phyloP scores from a whole-genome alignment of 1,140 invertebrate genomes.

The Bombus pascuorum region DNA sequence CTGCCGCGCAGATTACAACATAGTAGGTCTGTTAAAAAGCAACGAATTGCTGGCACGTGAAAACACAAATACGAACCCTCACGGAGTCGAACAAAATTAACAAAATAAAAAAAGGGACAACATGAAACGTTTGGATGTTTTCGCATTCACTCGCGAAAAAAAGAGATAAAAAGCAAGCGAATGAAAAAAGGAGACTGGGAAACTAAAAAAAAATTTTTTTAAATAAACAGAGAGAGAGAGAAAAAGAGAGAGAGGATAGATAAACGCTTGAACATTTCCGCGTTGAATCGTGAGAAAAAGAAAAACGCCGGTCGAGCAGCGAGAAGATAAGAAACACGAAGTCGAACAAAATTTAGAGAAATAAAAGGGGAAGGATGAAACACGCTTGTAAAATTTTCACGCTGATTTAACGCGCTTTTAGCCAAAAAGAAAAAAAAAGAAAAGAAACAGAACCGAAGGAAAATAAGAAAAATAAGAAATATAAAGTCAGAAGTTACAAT shows the following conservation, averaged over 20 bases:
- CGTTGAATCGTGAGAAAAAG: neutral
- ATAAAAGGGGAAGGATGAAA: too few species aligned
- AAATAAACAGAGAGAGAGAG: neutral
- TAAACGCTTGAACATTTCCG: neutral
- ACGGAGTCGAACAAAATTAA: neutral
- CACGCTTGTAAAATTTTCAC: too few species aligned
- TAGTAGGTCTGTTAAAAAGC: neutral
- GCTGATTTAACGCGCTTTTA: too few species aligned
- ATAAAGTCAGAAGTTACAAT: too few species aligned
- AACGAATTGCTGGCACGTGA: neutral
- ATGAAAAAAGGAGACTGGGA: too few species aligned
- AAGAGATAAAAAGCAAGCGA: too few species aligned
- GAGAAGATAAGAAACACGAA: too few species aligned
- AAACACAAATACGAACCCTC: neutral
- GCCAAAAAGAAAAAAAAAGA: rapidly evolving
- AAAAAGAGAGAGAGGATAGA: neutral
- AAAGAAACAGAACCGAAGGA: neutral
- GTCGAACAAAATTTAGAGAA: too few species aligned
- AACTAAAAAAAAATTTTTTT: too few species aligned
- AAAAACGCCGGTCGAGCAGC: neutral
- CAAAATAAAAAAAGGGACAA: neutral
- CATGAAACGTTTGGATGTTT: too few species aligned
- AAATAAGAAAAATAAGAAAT: neutral
- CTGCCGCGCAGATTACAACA: neutral
- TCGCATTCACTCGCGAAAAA: too few species aligned